A percentile compares a stretch with the other conserved stretches of the same genome.
phyloP scores from a whole-genome alignment of 2,113 vertebrate genomes.

The Plecturocebus donacophilus region DNA sequence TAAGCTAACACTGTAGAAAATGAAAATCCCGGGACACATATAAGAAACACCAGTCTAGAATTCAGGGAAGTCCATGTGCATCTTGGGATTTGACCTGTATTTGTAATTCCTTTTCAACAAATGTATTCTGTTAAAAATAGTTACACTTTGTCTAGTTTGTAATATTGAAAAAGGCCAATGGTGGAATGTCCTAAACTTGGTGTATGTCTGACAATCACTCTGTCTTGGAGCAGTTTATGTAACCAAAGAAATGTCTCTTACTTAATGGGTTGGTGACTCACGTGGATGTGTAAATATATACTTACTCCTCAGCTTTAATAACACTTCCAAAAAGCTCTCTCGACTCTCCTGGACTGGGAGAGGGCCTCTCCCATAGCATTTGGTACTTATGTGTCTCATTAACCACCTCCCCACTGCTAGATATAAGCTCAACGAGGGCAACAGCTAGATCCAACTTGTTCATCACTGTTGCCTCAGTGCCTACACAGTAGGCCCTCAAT shows the following conservation, averaged over 20 bases:
- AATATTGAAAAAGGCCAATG: constrained; percentile 5
- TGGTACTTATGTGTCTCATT: neutral
- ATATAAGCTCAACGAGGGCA: neutral
- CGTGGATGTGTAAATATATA: neutral
- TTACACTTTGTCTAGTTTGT: constrained; percentile 28
- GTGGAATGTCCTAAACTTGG: constrained; percentile 16
- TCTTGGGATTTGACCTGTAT: neutral
- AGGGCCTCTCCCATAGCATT: neutral
- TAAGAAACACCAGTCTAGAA: neutral
- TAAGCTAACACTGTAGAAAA: constrained; percentile 1
- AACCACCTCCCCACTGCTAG: neutral
- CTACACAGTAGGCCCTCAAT: neutral
- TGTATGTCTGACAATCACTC: constrained; percentile 30
- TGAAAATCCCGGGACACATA: neutral
- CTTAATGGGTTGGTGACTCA: neutral
- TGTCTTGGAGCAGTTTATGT: constrained; percentile 57
- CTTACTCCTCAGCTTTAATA: constrained; percentile 33
- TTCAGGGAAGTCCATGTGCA: neutral
- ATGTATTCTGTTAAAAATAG: constrained; percentile 37
- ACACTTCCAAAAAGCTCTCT: constrained; percentile 12
- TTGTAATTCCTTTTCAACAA: constrained; percentile 47
- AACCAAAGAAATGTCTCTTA: constrained; percentile 34
- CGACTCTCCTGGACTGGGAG: neutral
- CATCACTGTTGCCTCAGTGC: neutral
- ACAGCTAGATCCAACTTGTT: neutral